These are phyloP conservation scores for Stichopus chloronotus DNA, from an alignment of 35 echinoderm and acorn worm genomes.

Conservation along the genomic window DNA sequence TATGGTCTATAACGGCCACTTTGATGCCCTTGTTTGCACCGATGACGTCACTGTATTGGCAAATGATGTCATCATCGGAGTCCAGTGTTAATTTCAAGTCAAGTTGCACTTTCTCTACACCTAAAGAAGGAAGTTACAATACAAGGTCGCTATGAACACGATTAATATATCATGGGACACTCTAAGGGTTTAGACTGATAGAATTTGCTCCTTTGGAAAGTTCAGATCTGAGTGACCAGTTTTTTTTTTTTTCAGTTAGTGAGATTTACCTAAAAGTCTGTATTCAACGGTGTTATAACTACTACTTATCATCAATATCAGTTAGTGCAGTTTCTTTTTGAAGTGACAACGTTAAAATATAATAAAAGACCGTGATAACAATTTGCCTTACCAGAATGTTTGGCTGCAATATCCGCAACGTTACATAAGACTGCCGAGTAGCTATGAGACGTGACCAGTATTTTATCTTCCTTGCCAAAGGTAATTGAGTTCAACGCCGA, in stretches of 20 bases:
- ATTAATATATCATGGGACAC: no score
- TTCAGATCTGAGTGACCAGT: no score
- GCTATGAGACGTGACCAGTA: constrained; percentile 26
- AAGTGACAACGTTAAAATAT: no score
- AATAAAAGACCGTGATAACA: no score
- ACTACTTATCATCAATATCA: no score
- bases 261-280: background rate
- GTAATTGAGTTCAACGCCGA: background rate
- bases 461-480: background rate
- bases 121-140: background rate
- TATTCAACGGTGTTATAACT: no score
- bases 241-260: constrained; percentile 42
- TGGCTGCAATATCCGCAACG: background rate
- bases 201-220: background rate
- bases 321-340: no score
- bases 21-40: constrained; percentile 52
- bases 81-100: constrained; percentile 32
- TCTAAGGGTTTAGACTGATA: no score
- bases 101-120: constrained; percentile 34
- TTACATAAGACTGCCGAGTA: constrained; percentile 14
- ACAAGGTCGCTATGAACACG: background rate
- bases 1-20: constrained; percentile 64
- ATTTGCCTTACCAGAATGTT: background rate
- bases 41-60: constrained; percentile 5
- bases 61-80: constrained; percentile 38